phyloP scores from a whole-genome alignment of 1,140 invertebrate genomes.

The Teleopsis dalmanni region DNA sequence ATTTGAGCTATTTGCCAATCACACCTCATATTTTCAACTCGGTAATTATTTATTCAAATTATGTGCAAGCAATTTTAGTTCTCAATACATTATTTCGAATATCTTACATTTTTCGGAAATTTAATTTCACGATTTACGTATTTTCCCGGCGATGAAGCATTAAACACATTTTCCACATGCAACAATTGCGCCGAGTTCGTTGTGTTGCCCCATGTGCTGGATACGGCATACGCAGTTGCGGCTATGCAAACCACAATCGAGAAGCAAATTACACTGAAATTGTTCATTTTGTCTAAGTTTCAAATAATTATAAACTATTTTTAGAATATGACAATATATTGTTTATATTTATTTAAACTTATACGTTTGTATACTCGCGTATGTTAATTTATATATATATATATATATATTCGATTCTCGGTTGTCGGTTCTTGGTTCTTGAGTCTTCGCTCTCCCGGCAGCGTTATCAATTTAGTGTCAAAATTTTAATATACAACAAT shows the following conservation, averaged over 20 bases:
- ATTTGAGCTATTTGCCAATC: too few relatives aligned
- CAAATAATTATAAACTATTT: not conserved
- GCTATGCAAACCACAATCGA: slow-evolving; percentile 10
- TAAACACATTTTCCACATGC: slow-evolving; percentile 27
- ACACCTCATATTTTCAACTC: too few relatives aligned
- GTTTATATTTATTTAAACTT: not conserved
- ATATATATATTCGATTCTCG: too few relatives aligned
- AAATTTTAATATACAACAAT: too few relatives aligned
- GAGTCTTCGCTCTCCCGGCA: too few relatives aligned
- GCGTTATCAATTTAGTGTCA: too few relatives aligned
- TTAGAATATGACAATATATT: not conserved
- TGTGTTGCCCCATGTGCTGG: slow-evolving; percentile 35
- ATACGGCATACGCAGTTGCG: slow-evolving; percentile 22
- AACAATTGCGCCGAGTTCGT: slow-evolving; percentile 32
- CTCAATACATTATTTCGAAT: too few relatives aligned
- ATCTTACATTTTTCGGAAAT: slow-evolving; percentile 36
- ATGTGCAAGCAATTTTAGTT: too few relatives aligned
- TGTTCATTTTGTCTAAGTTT: not conserved
- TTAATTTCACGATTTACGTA: slow-evolving; percentile 32
- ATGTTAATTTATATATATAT: too few relatives aligned
- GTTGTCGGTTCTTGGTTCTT: too few relatives aligned
- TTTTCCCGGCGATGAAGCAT: slow-evolving; percentile 28
- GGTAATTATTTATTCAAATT: too few relatives aligned
- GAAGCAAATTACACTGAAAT: not conserved
- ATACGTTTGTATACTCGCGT: too few relatives aligned